Conservation (phyloP, 35 echinoderm and acorn worm species). For the Apostichopus californicus region DNA sequence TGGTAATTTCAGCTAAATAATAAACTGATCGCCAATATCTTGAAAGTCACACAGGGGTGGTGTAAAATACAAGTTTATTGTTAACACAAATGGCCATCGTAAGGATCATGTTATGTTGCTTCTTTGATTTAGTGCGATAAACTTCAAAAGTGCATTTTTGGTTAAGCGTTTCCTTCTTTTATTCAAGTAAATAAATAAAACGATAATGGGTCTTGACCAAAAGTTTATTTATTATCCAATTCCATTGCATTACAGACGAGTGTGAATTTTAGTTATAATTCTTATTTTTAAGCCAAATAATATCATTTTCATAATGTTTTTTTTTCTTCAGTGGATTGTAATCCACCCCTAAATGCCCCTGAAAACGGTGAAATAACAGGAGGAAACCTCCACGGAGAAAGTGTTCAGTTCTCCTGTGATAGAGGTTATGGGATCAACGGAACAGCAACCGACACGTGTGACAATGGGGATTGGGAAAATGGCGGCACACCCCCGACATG, state of each 20-base stretch:
- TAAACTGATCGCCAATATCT: too few relatives aligned
- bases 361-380: neutral
- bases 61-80: too few relatives aligned
- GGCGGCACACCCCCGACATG: neutral
- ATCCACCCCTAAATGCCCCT: neutral
- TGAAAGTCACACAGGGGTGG: too few relatives aligned
- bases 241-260: neutral
- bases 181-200: neutral
- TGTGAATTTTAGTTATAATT: too few relatives aligned
- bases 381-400: constrained; percentile 14
- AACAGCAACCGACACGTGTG: neutral
- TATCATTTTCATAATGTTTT: too few relatives aligned
- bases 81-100: too few relatives aligned
- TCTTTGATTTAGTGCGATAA: too few relatives aligned
- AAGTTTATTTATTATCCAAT: neutral
- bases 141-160: too few relatives aligned
- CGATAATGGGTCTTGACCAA: too few relatives aligned
- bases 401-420: neutral
- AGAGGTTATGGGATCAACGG: neutral
- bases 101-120: too few relatives aligned
- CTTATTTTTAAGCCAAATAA: too few relatives aligned
- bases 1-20: too few relatives aligned
- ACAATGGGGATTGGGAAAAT: neutral
- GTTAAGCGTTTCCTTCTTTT: neutral
- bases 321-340: constrained; percentile 16